Evolutionary conservation across 2,888 invertebrate genomes (phyloP).

Genomic region (Tiliacea citrago): DNA sequence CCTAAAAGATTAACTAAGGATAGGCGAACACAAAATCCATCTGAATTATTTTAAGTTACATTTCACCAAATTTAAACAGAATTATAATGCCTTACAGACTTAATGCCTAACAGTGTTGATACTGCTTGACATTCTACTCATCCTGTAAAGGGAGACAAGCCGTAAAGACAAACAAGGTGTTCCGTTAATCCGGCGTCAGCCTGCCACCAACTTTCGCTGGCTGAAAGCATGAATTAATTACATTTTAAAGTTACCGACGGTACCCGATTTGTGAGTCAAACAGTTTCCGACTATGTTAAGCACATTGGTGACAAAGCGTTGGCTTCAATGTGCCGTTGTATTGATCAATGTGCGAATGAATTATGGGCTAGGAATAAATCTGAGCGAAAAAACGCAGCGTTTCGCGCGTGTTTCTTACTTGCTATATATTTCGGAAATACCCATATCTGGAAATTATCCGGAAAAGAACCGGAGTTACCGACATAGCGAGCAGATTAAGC

Average conservation of each 20-base stretch:
- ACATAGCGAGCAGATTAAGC: background rate
- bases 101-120: background rate
- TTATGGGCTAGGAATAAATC: background rate
- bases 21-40: slow-evolving; percentile 2
- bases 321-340: slow-evolving; percentile 14
- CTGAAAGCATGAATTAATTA: slow-evolving; percentile 62
- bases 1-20: background rate
- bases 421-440: background rate
- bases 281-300: slow-evolving; percentile 29
- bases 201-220: slow-evolving; percentile 34
- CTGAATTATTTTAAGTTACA: slow-evolving; percentile 10
- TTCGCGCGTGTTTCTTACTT: background rate
- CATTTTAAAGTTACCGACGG: slow-evolving; percentile 53
- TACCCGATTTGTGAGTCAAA: slow-evolving; percentile 59
- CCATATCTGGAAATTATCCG: background rate
- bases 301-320: slow-evolving; percentile 17
- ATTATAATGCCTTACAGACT: slow-evolving; percentile 12
- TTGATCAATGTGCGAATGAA: slow-evolving; percentile 7
- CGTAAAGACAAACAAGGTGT: slow-evolving; percentile 52
- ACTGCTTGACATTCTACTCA: slow-evolving; percentile 24
- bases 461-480: background rate
- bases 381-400: background rate
- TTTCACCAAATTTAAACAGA: slow-evolving; percentile 24
- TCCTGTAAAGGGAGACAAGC: slow-evolving; percentile 14
- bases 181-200: slow-evolving; percentile 45